Evolutionary conservation across 2,113 vertebrate species (phyloP).

Genomic region (Numida meleagris): DNA sequence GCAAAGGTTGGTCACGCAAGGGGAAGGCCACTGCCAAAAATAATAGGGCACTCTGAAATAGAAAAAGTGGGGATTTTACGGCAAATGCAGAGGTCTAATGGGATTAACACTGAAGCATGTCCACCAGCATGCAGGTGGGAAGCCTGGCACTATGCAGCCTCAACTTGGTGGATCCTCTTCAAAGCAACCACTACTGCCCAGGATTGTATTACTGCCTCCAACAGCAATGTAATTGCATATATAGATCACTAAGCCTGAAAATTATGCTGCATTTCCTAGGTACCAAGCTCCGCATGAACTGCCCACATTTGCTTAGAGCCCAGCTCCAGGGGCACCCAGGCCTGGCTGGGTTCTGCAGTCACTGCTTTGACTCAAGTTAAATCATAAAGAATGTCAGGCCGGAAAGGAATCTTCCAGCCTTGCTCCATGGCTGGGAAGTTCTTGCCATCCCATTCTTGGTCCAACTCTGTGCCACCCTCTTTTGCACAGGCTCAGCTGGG

Average conservation of each 20-base stretch:
- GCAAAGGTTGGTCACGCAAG: background rate
- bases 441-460: background rate
- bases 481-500: background rate
- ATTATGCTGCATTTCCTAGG: constrained; percentile 23
- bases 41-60: background rate
- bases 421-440: background rate
- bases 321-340: background rate
- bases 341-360: background rate
- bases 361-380: constrained; percentile 13
- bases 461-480: background rate
- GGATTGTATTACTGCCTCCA: constrained; percentile 6
- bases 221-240: background rate
- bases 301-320: background rate
- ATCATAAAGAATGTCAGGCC: constrained; percentile 10
- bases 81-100: background rate
- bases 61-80: background rate
- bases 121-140: background rate
- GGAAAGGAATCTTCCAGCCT: constrained; percentile 15
- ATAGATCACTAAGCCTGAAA: background rate
- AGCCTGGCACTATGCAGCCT: background rate
- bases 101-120: constrained; percentile 10
- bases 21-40: background rate
- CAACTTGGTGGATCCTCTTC: background rate
- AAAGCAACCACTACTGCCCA: background rate
- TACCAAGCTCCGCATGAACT: background rate